Conservation (phyloP, 1,140 invertebrate species). For the Drosophila neocordata region DNA sequence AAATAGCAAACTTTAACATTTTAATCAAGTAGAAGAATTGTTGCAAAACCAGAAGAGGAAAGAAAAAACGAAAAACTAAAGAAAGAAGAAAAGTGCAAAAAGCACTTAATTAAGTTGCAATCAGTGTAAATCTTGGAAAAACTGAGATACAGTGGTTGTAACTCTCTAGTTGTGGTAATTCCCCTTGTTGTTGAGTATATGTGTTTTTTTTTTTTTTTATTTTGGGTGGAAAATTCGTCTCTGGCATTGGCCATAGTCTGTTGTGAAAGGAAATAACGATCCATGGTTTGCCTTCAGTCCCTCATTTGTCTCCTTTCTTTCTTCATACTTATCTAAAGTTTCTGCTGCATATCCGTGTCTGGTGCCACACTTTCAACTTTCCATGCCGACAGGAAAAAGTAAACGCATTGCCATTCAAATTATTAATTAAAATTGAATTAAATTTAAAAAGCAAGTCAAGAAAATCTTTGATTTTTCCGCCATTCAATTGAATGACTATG, state of each 20-base stretch:
- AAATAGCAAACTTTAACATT: slow-evolving; percentile 24
- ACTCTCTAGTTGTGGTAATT: slow-evolving; percentile 4
- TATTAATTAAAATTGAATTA: slow-evolving; percentile 54
- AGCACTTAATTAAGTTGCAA: slow-evolving; percentile 37
- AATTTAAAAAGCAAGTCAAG: slow-evolving; percentile 22
- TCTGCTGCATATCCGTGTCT: slow-evolving; percentile 8
- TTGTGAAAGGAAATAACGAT: slow-evolving; percentile 62
- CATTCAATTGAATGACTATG: slow-evolving; percentile 33
- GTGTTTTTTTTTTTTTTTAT: background rate
- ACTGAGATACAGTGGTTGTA: slow-evolving; percentile 18
- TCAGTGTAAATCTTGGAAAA: slow-evolving; percentile 41
- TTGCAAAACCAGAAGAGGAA: background rate
- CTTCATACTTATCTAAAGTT: background rate
- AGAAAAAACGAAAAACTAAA: background rate
- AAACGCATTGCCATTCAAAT: slow-evolving; percentile 32
- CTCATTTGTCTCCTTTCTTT: slow-evolving; percentile 15
- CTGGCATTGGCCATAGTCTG: slow-evolving; percentile 10
- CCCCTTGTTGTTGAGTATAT: slow-evolving; percentile 19
- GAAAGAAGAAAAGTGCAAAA: slow-evolving; percentile 10
- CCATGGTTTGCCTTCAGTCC: slow-evolving; percentile 29
- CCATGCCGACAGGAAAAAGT: slow-evolving; percentile 18
- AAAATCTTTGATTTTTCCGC: slow-evolving; percentile 18
- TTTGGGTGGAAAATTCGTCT: slow-evolving; percentile 28
- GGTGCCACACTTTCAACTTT: slow-evolving; percentile 52
- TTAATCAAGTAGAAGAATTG: slow-evolving; percentile 14